These are phyloP conservation scores for Eurytoma californica DNA, from an alignment of 2,888 invertebrate species.

Conservation along the genomic window DNA sequence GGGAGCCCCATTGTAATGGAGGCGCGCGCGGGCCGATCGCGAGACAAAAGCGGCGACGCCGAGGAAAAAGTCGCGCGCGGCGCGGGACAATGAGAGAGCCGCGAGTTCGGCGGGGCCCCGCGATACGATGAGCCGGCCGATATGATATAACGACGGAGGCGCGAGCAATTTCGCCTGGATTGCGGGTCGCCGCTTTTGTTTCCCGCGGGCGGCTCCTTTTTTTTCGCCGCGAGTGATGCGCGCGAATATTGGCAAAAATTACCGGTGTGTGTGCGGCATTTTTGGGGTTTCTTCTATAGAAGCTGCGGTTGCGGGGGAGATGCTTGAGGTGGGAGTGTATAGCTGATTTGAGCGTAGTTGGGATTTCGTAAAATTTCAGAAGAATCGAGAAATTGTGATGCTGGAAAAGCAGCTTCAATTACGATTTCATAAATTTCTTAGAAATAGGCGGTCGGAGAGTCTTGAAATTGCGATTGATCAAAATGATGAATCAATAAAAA, in stretches of 20 bases:
- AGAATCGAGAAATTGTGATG: no score
- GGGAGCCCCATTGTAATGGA: constrained; percentile 28
- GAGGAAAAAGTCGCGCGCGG: background rate
- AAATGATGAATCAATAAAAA: no score
- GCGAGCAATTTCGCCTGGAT: background rate
- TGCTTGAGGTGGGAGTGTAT: no score
- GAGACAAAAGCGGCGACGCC: constrained; percentile 11
- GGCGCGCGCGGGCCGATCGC: no score
- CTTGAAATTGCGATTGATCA: no score
- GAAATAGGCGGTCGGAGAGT: no score
- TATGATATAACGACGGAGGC: constrained; percentile 20
- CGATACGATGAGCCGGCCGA: background rate
- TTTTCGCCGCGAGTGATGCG: constrained; percentile 19
- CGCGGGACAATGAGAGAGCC: constrained; percentile 26
- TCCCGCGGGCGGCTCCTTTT: background rate
- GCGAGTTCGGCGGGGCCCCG: background rate
- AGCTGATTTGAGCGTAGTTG: no score
- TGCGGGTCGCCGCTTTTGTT: background rate
- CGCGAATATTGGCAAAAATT: background rate
- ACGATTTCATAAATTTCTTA: no score
- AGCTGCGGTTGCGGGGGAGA: no score
- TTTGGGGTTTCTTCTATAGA: no score
- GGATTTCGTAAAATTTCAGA: no score
- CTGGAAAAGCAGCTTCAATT: no score
- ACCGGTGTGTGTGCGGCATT: background rate